These are phyloP conservation scores for Drosophila ezoana DNA, from an alignment of 2,888 invertebrate species.

Conservation along the genomic window DNA sequence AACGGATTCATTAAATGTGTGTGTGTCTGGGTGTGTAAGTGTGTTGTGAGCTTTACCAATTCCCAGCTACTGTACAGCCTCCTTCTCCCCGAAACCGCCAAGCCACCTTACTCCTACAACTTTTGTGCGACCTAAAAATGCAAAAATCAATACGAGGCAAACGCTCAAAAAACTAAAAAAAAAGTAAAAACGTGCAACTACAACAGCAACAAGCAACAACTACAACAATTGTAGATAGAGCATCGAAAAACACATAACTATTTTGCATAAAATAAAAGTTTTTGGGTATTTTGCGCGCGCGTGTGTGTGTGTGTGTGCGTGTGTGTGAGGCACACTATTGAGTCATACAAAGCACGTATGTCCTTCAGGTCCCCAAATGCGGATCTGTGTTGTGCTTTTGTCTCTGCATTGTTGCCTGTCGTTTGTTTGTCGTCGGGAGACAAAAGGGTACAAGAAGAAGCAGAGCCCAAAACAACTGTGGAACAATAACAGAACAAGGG, in stretches of 20 bases:
- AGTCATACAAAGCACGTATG: conserved; percentile 74
- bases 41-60: conserved; percentile 39
- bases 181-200: conserved; percentile 54
- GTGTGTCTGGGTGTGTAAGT: conserved; percentile 15
- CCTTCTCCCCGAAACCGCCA: neutral
- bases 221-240: conserved; percentile 39
- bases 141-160: conserved; percentile 67
- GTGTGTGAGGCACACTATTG: conserved; percentile 48
- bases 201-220: conserved; percentile 40
- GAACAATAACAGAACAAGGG: conserved; percentile 16
- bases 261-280: conserved; percentile 78
- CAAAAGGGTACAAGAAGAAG: conserved; percentile 36
- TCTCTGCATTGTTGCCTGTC: conserved; percentile 46
- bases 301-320: neutral
- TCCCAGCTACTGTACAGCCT: conserved; percentile 27
- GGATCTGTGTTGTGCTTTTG: conserved; percentile 56
- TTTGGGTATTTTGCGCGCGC: conserved; percentile 28
- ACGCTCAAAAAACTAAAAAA: conserved; percentile 19
- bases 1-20: conserved; percentile 60
- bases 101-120: neutral
- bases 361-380: conserved; percentile 39
- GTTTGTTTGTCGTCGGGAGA: conserved; percentile 64
- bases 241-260: conserved; percentile 69
- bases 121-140: conserved; percentile 64
- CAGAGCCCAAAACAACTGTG: conserved; percentile 6